Percentiles rank a stretch among this genome's conserved stretches.
These are phyloP conservation scores for Cylloceria caligata DNA, from an alignment of 2,888 invertebrate species.

Conservation along the genomic window DNA sequence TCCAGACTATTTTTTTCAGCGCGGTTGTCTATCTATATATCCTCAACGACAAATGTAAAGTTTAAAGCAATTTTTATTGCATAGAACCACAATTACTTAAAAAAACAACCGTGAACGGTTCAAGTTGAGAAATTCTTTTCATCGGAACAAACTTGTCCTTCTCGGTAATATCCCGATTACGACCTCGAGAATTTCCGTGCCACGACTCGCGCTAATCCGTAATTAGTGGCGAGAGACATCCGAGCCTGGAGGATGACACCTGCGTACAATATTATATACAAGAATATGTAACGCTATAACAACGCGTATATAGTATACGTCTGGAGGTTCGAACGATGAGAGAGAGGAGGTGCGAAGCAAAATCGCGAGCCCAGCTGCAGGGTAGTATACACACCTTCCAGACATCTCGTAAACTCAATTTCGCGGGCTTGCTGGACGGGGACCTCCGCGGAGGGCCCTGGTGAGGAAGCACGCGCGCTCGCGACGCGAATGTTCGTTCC, in stretches of 20 bases:
- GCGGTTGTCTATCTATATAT: too few relatives aligned
- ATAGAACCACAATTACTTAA: neutral
- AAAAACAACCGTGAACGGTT: neutral
- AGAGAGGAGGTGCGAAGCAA: constrained; percentile 51
- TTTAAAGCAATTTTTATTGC: neutral
- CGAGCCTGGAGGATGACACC: constrained; percentile 50
- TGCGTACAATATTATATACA: constrained; percentile 16
- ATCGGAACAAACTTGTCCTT: neutral
- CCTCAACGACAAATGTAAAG: neutral
- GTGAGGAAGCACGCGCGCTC: constrained; percentile 75
- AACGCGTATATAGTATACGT: neutral
- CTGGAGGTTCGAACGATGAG: neutral
- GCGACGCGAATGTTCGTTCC: constrained; percentile 69
- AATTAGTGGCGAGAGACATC: constrained; percentile 56
- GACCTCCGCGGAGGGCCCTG: constrained; percentile 61
- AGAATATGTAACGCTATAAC: neutral
- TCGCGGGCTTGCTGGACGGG: constrained; percentile 74
- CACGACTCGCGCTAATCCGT: constrained; percentile 39
- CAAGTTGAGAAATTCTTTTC: neutral
- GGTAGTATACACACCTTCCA: constrained; percentile 58
- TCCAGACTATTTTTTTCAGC: too few relatives aligned
- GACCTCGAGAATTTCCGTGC: constrained; percentile 21
- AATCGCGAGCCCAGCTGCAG: constrained; percentile 58
- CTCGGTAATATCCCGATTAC: constrained; percentile 15
- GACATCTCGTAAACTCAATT: constrained; percentile 83